Evolutionary conservation across 2,113 vertebrate species (phyloP).

Genomic region (Triplophysa rosa): DNA sequence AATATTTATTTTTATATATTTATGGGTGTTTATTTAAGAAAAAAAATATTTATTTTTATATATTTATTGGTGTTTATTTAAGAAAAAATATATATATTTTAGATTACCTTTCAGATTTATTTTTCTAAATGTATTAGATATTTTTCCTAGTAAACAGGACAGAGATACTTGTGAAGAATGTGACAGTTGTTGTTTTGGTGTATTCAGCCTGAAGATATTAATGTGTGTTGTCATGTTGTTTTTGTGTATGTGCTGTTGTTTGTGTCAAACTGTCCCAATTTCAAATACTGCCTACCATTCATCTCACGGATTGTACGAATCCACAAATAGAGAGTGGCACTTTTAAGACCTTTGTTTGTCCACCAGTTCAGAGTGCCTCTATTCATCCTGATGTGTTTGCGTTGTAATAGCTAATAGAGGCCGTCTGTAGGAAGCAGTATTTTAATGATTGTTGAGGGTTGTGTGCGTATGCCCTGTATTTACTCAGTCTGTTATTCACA

Average conservation of each 20-base stretch:
- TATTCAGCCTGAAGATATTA: neutral
- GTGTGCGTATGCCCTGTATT: conserved; percentile 69
- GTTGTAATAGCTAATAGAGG: conserved; percentile 42
- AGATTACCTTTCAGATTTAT: no score
- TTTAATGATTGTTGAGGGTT: conserved; percentile 69
- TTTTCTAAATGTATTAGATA: neutral
- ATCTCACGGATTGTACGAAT: neutral
- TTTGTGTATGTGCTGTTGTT: neutral
- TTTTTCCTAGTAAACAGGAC: neutral
- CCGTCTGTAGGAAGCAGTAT: conserved; percentile 64
- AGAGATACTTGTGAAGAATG: neutral
- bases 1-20: no score
- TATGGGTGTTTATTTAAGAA: no score
- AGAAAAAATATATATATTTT: no score
- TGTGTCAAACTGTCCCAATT: neutral
- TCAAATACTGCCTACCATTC: neutral
- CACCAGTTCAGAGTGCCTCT: conserved; percentile 45
- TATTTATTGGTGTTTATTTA: no score
- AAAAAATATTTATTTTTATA: no score
- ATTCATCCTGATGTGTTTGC: conserved; percentile 53
- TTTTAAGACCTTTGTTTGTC: conserved; percentile 3
- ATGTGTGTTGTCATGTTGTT: neutral
- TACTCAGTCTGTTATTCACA: conserved; percentile 59
- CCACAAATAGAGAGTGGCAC: neutral
- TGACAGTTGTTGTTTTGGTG: neutral